Conservation (phyloP, 2,797 vertebrate genomes). For the Emydoidea blandingii region DNA sequence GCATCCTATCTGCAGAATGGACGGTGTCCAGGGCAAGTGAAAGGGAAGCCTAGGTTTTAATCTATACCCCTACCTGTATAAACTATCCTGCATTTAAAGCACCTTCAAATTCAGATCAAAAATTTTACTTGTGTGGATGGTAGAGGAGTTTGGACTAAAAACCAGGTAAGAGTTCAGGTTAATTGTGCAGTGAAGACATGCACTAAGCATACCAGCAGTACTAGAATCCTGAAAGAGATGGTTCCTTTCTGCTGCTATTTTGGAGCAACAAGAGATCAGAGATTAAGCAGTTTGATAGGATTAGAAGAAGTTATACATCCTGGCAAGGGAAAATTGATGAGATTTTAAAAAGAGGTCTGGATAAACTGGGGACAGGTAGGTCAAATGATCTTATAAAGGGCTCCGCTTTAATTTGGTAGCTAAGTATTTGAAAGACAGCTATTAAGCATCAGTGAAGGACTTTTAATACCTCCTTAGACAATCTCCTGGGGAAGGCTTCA, state of each 20-base stretch:
- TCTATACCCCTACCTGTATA: not conserved
- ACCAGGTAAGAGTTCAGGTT: not conserved
- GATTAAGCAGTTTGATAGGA: not conserved
- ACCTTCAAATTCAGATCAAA: not conserved
- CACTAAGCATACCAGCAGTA: not conserved
- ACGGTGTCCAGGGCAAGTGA: not conserved
- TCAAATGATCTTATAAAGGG: not conserved
- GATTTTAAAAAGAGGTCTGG: not conserved
- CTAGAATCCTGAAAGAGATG: not conserved
- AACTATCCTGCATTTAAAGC: not conserved
- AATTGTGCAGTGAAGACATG: not conserved
- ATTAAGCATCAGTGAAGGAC: not conserved
- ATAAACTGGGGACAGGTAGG: not conserved
- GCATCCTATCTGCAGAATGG: not conserved
- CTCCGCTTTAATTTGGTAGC: not conserved
- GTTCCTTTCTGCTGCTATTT: not conserved
- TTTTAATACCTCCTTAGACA: not conserved
- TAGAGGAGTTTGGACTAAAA: not conserved
- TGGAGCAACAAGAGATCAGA: not conserved
- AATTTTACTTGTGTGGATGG: not conserved
- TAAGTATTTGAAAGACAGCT: not conserved
- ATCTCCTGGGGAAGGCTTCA: not conserved
- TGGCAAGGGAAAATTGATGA: not conserved
- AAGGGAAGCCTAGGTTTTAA: not conserved
- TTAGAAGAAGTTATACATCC: not conserved